Conservation (phyloP, 2,113 vertebrate genomes). For the Ginglymostoma cirratum region DNA sequence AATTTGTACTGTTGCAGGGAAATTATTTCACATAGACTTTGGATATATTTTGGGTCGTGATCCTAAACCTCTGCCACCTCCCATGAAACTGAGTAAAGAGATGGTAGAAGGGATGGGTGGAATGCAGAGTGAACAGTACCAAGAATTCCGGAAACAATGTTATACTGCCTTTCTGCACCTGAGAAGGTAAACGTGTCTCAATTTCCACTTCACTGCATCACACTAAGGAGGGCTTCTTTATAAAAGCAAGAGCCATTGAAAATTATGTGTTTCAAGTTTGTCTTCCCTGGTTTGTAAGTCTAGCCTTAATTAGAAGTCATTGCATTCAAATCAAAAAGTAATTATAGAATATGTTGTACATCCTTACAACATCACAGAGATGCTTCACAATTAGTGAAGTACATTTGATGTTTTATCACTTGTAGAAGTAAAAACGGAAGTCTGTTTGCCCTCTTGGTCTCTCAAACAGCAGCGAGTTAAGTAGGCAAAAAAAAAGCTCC, state of each 20-base stretch:
- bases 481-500: background rate
- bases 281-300: background rate
- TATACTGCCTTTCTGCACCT: slow-evolving; percentile 96
- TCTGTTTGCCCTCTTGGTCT: background rate
- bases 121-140: slow-evolving; percentile 96
- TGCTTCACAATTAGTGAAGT: background rate
- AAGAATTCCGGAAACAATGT: slow-evolving; percentile 96
- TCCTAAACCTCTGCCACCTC: slow-evolving; percentile 91
- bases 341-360: background rate
- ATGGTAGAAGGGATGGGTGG: slow-evolving; percentile 99
- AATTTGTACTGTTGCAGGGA: slow-evolving; percentile 60
- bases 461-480: background rate
- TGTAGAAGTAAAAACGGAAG: background rate
- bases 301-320: background rate
- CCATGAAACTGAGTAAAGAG: slow-evolving; percentile 98
- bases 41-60: slow-evolving; percentile 96
- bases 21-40: slow-evolving; percentile 98
- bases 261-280: background rate
- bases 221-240: background rate
- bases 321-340: background rate
- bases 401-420: background rate
- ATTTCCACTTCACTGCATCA: background rate
- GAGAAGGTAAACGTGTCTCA: slow-evolving; percentile 62
- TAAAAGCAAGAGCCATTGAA: background rate
- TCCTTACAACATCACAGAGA: background rate